Base-by-base conservation (phyloP, 1,140 invertebrate species). In the Melitaea cinxia region DNA sequence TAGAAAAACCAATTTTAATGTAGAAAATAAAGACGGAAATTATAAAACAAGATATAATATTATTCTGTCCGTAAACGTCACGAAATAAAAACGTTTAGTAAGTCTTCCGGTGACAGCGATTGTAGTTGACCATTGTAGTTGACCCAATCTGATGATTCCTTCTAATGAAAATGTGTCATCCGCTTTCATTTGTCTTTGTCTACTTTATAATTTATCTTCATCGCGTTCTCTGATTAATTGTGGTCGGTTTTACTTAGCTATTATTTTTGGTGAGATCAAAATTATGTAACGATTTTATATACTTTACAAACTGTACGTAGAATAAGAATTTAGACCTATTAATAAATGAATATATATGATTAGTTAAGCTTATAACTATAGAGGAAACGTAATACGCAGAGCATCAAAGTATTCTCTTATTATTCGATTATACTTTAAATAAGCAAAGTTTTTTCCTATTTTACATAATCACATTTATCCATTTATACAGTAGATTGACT, bases 201-300 rank as follows among this genome's bases (percentile, higher is more conserved):
- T n/a, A 26, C 35, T 58, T 58, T 57, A 57, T 58, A 58, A 65
- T 65, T 65, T 65, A 65, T 65, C 63, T 65, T 58, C 28, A 14
- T 49, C 55, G 57, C 53, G 49, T 37, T 53, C 35, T 47, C 49
- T 63, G 39, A 63, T 63, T 63, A 55, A 63, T 63, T 65, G 55
- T 33, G 63, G 10, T 26, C 47, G 42, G 45, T 57, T 64, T 33
- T 47, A 42, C 54, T 57, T 50, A 24, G 19, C 4, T 35, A 17
- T 53, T 15, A 53, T 53, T 53, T 33, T 33, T n/a, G 35, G 35
- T 39, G 3, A 6, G n/a, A n/a, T 39, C 35, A 39, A 39, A 39
- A 39, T 4, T 14, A 39, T n/a, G 35, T 37, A 4, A 26, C 6
- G 24, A 6, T 26, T 26, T 26, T 26, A 6, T 2, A 2, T 26